A percentile compares a stretch with the other conserved stretches of the same genome.
Evolutionary conservation across 2,113 vertebrate species (phyloP).

Genomic region (Oreotragus oreotragus): DNA sequence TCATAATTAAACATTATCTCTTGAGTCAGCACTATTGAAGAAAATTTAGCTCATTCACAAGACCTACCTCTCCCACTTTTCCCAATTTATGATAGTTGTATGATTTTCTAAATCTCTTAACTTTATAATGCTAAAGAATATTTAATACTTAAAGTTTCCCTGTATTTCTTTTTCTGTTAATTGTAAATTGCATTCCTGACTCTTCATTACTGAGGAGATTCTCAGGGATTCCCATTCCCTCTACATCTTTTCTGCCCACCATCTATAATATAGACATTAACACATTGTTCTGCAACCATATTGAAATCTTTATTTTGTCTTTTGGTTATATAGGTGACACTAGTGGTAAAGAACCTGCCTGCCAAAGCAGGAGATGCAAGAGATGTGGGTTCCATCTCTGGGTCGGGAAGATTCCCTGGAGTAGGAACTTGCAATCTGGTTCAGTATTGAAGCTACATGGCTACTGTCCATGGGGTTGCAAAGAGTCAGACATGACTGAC

Average conservation of each 20-base stretch:
- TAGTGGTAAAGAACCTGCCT: neutral
- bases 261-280: neutral
- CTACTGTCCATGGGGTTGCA: neutral
- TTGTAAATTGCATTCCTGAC: neutral
- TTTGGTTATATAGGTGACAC: neutral
- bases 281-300: neutral
- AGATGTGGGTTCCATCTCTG: neutral
- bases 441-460: neutral
- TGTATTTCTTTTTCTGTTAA: neutral
- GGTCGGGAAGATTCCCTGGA: neutral
- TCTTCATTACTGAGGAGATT: neutral
- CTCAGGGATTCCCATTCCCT: neutral
- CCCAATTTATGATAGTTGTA: neutral
- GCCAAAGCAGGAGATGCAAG: neutral
- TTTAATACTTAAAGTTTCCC: neutral
- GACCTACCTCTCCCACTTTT: neutral
- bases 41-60: neutral
- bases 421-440: neutral
- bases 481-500: neutral
- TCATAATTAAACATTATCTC: neutral
- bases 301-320: neutral
- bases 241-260: neutral
- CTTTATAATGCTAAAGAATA: neutral
- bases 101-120: neutral
- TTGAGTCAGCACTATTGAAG: neutral